phyloP scores from a whole-genome alignment of 92 coral and sea anemone genomes.

The Diadumene lineata region DNA sequence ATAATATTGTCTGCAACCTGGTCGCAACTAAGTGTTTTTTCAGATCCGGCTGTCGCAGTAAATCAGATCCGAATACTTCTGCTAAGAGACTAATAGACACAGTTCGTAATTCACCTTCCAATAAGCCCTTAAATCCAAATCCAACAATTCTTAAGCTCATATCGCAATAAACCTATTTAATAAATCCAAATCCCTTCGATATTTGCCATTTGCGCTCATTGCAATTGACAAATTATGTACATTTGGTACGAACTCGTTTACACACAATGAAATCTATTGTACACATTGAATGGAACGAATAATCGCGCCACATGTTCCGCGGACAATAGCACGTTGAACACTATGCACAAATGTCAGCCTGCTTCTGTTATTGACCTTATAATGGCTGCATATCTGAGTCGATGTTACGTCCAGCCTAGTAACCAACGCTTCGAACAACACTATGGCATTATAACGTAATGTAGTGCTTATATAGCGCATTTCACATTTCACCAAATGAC shows the following conservation, averaged over 20 bases:
- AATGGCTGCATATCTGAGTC: constrained; percentile 1
- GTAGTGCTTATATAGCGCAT: too few species aligned
- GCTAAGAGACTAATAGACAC: too few species aligned
- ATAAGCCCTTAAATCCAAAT: too few species aligned
- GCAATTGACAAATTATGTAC: constrained; percentile 6
- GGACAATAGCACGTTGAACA: background rate
- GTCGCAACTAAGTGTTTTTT: too few species aligned
- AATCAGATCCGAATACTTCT: too few species aligned
- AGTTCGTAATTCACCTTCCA: too few species aligned
- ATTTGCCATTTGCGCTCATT: background rate
- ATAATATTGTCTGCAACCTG: too few species aligned
- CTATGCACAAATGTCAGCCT: background rate
- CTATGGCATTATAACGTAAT: too few species aligned
- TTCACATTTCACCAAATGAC: too few species aligned
- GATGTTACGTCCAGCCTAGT: background rate
- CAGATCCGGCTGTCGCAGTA: too few species aligned
- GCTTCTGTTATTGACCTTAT: background rate
- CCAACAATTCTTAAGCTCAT: too few species aligned
- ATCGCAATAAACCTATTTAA: too few species aligned
- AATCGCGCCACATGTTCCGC: background rate
- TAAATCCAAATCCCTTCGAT: background rate
- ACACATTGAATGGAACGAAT: background rate
- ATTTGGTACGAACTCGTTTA: background rate
- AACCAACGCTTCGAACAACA: background rate
- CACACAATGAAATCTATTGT: constrained; percentile 16